Evolutionary conservation across 2,113 vertebrate genomes (phyloP).

Genomic region (Toxotes jaculatrix): DNA sequence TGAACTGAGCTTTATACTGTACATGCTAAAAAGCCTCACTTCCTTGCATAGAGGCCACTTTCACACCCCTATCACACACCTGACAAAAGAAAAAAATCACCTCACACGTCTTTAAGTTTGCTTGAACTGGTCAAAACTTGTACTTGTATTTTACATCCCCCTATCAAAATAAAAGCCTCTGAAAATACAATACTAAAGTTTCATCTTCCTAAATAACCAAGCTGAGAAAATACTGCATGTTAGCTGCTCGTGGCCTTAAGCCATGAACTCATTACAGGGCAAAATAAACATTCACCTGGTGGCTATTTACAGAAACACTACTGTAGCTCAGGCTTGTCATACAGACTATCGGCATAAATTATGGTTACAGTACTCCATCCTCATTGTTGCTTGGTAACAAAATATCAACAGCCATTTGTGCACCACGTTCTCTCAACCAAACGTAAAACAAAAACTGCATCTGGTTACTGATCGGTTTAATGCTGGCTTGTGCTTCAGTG

Average conservation of each 20-base stretch:
- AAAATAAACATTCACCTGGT: conserved; percentile 5
- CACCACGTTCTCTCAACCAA: neutral
- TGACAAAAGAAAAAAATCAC: neutral
- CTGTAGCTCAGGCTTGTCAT: conserved; percentile 42
- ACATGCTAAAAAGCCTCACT: neutral
- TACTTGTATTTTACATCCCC: neutral
- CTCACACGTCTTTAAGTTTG: neutral
- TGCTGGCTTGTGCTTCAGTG: conserved; percentile 52
- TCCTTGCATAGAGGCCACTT: conserved; percentile 56
- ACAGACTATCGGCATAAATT: conserved; percentile 35
- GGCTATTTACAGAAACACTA: conserved; percentile 47
- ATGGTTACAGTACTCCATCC: conserved; percentile 15
- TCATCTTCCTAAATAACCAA: neutral
- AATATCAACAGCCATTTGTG: conserved; percentile 24
- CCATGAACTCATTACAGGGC: neutral
- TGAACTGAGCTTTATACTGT: neutral
- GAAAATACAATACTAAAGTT: conserved; percentile 29
- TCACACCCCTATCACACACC: neutral
- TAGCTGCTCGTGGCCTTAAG: conserved; percentile 19
- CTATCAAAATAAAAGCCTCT: neutral
- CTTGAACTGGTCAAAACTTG: neutral
- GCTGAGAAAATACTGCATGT: conserved; percentile 45
- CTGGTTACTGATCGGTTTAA: neutral
- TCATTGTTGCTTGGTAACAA: conserved; percentile 63
- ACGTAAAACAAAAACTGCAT: conserved; percentile 16